Evolutionary conservation across 2,797 vertebrate species (phyloP), one percentile per base, ranked within the genome.

Genomic region (Momotus momota): DNA sequence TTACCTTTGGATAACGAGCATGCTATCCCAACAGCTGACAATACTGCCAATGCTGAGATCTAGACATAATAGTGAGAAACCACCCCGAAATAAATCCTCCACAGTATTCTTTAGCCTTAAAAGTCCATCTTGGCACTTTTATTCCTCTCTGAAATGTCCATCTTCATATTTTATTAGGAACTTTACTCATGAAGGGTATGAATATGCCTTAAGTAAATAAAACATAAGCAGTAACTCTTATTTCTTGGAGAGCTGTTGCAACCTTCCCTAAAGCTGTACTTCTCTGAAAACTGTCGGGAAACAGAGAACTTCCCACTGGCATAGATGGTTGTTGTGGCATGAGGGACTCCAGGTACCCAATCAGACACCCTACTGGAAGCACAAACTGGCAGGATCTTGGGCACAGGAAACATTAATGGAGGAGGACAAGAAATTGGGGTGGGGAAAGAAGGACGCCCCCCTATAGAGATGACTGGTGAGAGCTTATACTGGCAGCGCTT

Each of bases 31-130:
- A 94, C 58, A 94, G 71, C 88, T 95, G 81, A 95, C 48, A 94
- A 84, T 91, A 90, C 43, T 70, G 77, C 64, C 91, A 94, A 0
- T 70, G 45, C 73, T 93, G 46, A 81, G 82, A 94, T 91, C 87
- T 94, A 91, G 77, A 75, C 55, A 70, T 81, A 91, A 95, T 40
- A 95, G 62, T 49, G 85, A 93, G 73, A 93, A 94, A 92, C 31
- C 2, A 0, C 66, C 85, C 95, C 71, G 67, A 86, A 96, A 81
- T 84, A 90, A 91, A 91, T 86, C 81, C 48, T 79, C n/a, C 35
- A 65, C 17, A 66, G 27, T 92, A 70, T 94, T 84, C 66, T 84
- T 96, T 77, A 69, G 46, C 70, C 46, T 81, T 88, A 88, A 93
- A 90, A 94, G 51, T 19, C 62, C 88, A 6, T 78, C 49, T 90